These are phyloP conservation scores for Coptodon rendalli DNA, from an alignment of 2,113 vertebrate genomes.

Conservation along the genomic window DNA sequence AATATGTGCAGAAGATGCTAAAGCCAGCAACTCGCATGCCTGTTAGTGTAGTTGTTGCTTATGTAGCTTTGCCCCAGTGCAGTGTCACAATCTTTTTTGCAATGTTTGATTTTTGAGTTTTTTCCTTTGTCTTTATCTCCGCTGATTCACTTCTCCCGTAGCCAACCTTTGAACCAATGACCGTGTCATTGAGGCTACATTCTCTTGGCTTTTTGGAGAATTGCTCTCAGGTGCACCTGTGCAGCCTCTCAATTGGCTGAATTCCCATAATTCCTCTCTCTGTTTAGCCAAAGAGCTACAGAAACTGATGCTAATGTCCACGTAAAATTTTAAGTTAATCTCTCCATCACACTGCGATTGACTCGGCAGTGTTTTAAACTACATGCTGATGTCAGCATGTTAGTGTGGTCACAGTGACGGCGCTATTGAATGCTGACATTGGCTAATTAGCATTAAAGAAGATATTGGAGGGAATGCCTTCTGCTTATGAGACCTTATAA, in stretches of 20 bases:
- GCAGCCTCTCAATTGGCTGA: not conserved
- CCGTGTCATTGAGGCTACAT: not conserved
- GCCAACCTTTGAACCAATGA: not conserved
- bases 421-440: not conserved
- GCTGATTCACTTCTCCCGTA: too few species aligned
- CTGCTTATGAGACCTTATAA: not conserved
- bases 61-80: not conserved
- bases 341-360: not conserved
- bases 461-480: not conserved
- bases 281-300: not conserved
- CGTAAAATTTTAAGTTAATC: not conserved
- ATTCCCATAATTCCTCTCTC: not conserved
- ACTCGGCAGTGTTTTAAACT: not conserved
- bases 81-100: not conserved
- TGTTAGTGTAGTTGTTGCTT: not conserved
- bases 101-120: not conserved
- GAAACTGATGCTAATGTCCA: not conserved
- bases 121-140: not conserved
- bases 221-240: not conserved
- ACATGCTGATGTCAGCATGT: not conserved
- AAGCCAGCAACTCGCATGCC: not conserved
- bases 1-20: not conserved
- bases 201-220: not conserved
- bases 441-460: not conserved
- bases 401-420: not conserved